These are phyloP conservation scores for Hypotaenidia okinawae DNA, from an alignment of 2,797 vertebrate genomes.

Conservation along the genomic window DNA sequence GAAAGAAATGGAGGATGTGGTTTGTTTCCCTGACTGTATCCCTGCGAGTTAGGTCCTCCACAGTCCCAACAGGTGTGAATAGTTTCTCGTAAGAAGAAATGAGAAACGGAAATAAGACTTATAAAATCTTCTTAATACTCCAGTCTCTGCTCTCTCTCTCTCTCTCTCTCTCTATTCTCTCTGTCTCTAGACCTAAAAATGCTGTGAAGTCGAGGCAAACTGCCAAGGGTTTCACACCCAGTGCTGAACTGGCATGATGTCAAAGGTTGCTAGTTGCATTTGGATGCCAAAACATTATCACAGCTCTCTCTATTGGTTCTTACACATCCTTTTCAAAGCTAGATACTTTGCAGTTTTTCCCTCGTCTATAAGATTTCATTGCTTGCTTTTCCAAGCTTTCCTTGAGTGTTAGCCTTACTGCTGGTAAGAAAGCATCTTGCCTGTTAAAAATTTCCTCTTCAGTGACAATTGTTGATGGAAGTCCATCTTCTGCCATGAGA, in stretches of 20 bases:
- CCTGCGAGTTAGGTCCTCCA: not conserved
- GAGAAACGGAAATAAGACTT: not conserved
- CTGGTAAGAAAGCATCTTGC: not conserved
- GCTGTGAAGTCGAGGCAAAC: not conserved
- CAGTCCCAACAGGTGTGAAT: not conserved
- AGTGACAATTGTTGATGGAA: not conserved
- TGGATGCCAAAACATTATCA: slow-evolving; percentile 20
- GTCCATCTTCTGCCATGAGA: not conserved
- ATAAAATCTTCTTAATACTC: not conserved
- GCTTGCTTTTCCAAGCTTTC: not conserved
- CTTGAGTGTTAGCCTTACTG: not conserved
- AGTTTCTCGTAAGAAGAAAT: not conserved
- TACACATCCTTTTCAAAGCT: not conserved
- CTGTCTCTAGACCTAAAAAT: slow-evolving; percentile 8
- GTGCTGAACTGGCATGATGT: slow-evolving; percentile 29
- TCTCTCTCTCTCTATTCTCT: not conserved
- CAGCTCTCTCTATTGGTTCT: not conserved
- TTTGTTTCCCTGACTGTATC: not conserved
- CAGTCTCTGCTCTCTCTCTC: not conserved
- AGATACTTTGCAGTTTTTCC: not conserved
- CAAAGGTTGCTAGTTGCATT: slow-evolving; percentile 20
- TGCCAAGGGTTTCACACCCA: slow-evolving; percentile 36
- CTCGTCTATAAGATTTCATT: not conserved
- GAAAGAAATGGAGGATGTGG: not conserved
- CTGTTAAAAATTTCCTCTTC: not conserved